Base-by-base conservation (phyloP, 1,140 invertebrate genomes). In the Tenebrio molitor region DNA sequence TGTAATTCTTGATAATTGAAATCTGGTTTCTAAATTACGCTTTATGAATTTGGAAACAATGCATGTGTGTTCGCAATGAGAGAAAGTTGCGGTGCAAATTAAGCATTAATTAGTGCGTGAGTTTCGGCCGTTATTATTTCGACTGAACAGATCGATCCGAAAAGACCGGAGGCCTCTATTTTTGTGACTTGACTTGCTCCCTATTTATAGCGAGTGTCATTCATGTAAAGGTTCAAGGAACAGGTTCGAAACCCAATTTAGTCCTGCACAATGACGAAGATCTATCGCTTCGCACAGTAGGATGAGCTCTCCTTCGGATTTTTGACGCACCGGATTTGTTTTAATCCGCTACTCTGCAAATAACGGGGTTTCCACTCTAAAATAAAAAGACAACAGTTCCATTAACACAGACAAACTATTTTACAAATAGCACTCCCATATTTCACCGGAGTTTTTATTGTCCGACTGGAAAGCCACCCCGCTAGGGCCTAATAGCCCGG, bases 31-130 rank as follows among this genome's bases (percentile, higher is more conserved):
- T 53, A 53, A 12, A 39, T 29, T 29, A 29, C 25, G 25, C 25
- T 29, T 29, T 29, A 44, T 44, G 42, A 44, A 44, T 44, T 16
- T 16, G 12, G n/a, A 53, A 53, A 53, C 46, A 53, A 53, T 39
- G 36, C 36, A 29, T 29, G 25, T 29, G 36, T 39, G 36, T 39
- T 5, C 7, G 23, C 14, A 25, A 58, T 29, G 50, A 12, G 50
- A 29, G 50, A 58, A 58, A 58, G 50, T 46, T 12, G 21, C 5
- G 12, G 3, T 29, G 25, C 25, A 8, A 29, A 29, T 8, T 3
- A 8, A 29, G 3, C 25, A n/a, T 29, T 58, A 58, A 58, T 58
- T 58, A 15, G 50, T 58, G 50, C 50, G 50, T 58, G 50, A 58
- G 50, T 23, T 58, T 23, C 4, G 16, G 15, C 14, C 25, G 8